Base-by-base conservation (phyloP, 2,888 invertebrate species). In the Iselma pallidipennis region DNA sequence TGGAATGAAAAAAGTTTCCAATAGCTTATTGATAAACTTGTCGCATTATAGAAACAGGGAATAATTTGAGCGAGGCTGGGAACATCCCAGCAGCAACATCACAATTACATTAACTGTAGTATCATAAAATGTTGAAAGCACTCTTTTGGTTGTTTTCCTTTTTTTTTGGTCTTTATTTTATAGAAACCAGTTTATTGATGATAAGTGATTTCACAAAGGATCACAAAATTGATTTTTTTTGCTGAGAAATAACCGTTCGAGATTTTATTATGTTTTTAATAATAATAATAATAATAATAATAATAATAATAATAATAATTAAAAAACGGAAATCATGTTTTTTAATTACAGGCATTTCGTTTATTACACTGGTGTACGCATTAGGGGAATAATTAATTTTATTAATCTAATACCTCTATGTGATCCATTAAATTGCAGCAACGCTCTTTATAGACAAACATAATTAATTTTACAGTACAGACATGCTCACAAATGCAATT, bases 21-120 rank as follows among this genome's bases (percentile, higher is more conserved):
- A 63, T 56, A 56, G 59, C 56, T 59, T 63, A 63, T 63, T 54
- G 63, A 63, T 59, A 54, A 63, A 63, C 49, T 63, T 54, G 16
- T 33, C 23, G 37, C 26, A 28, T 54, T 23, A 37, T 26, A 49
- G 25, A 19, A 54, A n/a, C n/a, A 26, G n/a, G 49, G 29, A 45
- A 10, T 56, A 51, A 56, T 56, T 61, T 50, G 49, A 56, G 25
- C 16, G 42, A 3, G 28, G 31, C 49, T 19, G 23, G 28, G 31
- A 37, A 33, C 9, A 16, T 19, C 37, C 16, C 37, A 19, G 19
- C n/a, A 16, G 9, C 2, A 37, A 37, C 37, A 37, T 9, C 2
- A 37, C 37, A 37, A 37, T 37, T 16, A 19, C 37, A 37, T 37
- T 37, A 37, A 37, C 4, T 16, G 1, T 7, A 37, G 14, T 14